These are phyloP conservation scores for Chloromyia formosa DNA, from an alignment of 2,888 invertebrate genomes.

Conservation along the genomic window DNA sequence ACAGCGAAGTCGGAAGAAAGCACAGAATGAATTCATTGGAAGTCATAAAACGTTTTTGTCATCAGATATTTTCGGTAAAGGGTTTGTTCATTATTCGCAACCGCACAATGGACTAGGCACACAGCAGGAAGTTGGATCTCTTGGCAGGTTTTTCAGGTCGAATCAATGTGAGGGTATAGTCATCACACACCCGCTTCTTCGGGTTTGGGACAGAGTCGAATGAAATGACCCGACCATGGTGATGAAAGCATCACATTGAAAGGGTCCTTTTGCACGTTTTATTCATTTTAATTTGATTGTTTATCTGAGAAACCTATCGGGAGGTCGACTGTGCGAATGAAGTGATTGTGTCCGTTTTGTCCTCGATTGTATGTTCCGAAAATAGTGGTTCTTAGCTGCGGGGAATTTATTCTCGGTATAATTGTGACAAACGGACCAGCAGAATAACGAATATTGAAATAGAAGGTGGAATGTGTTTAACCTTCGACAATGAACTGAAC, in stretches of 20 bases:
- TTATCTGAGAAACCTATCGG: constrained; percentile 21
- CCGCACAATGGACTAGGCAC: constrained; percentile 18
- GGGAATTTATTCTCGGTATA: too few species aligned
- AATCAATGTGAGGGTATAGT: not conserved
- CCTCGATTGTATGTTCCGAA: too few species aligned
- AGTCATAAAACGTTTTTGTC: constrained; percentile 42
- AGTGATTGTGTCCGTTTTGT: not conserved
- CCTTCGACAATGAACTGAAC: too few species aligned
- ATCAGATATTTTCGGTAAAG: constrained; percentile 37
- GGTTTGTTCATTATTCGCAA: constrained; percentile 31
- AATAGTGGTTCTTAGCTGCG: too few species aligned
- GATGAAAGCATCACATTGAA: constrained; percentile 6
- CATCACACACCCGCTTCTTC: not conserved
- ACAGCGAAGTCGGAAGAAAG: constrained; percentile 10
- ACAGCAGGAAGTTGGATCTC: not conserved
- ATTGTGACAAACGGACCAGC: too few species aligned
- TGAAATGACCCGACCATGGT: not conserved
- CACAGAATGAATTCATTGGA: constrained; percentile 35
- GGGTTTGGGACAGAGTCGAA: not conserved
- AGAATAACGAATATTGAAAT: too few species aligned
- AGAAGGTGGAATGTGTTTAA: too few species aligned
- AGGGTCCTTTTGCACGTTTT: constrained; percentile 19
- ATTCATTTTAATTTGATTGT: constrained; percentile 36
- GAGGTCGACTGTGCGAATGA: not conserved
- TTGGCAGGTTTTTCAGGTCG: not conserved